phyloP scores from a whole-genome alignment of 2,888 invertebrate genomes.

The Mayetiola destructor region DNA sequence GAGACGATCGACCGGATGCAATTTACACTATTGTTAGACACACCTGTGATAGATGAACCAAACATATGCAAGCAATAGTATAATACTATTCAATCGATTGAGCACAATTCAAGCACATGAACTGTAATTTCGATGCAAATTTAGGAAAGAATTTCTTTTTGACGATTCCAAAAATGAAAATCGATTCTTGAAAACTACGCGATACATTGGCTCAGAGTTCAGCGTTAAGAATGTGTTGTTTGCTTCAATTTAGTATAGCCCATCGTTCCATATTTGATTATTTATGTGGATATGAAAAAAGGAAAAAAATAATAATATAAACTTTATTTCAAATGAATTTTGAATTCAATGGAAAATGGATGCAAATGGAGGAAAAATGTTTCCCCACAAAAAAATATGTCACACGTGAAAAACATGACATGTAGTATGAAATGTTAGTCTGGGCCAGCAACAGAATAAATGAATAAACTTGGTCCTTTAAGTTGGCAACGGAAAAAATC shows the following conservation, averaged over 20 bases:
- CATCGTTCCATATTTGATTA: slow-evolving; percentile 6
- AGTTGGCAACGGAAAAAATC: too few species aligned
- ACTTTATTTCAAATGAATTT: slow-evolving; percentile 1
- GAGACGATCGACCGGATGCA: slow-evolving; percentile 3
- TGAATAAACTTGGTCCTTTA: too few species aligned
- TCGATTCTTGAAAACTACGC: too few species aligned
- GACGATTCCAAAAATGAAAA: too few species aligned
- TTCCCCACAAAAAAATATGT: background rate
- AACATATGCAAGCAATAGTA: background rate
- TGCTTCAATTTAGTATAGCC: slow-evolving; percentile 4
- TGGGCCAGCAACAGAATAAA: background rate
- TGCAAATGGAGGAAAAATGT: background rate
- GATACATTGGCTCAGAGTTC: too few species aligned
- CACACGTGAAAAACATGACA: slow-evolving; percentile 6
- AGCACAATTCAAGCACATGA: too few species aligned
- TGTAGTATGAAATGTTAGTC: background rate
- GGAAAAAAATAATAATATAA: too few species aligned
- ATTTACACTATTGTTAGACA: slow-evolving; percentile 8
- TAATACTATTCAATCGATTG: too few species aligned
- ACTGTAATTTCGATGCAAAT: too few species aligned
- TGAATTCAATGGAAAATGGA: background rate
- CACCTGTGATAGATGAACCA: slow-evolving; percentile 5
- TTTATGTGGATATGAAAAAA: too few species aligned
- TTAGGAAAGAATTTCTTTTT: too few species aligned
- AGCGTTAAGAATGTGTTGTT: too few species aligned